Evolutionary conservation across 2,113 vertebrate species (phyloP), one percentile per base, ranked within the genome.

Genomic region (Myotis davidii): DNA sequence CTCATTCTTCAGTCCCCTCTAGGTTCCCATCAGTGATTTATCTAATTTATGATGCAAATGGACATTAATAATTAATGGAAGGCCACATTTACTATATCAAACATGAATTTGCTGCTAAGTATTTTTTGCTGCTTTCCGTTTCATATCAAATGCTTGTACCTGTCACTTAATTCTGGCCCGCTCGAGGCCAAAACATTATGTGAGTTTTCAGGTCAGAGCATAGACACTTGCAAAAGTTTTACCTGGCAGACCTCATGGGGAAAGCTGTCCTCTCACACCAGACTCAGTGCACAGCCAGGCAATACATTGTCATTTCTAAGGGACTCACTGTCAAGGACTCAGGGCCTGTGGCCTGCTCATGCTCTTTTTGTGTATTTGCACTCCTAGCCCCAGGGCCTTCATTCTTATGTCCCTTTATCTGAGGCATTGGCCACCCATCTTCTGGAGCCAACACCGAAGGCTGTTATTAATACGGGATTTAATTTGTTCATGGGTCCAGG

Each of bases 201-300:
- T 54, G 37, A 84, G 25, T 48, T 94, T 86, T 86, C 21, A 27
- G 56, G 27, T 6, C 23, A 39, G 16, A 70, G 3, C 6, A 52
- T 0, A 50, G 14, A 23, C 1, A 74, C 34, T 72, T 34, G 34
- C 18, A 64, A 79, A 81, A 2, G 6, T 9, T 78, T 76, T 78
- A 32, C 6, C 3, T 21, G 23, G 9, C 2, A 42, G 32, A 0
- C 6, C 0, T 29, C 14, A 5, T 5, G 13, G 18, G 25, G 16
- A 37, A 67, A 32, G 9, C n/a, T 64, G 13, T 11, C 9, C 4
- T 73, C 16, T 42, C 12, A 29, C 27, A 39, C 14, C 7, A 25
- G 54, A 69, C 7, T 45, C 27, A 2, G 4, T 25, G 18, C 13
- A 37, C 5, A 48, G 3, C n/a, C 4, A 42, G 32, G 50, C 12